Conservation (phyloP, 2,888 invertebrate genomes). For the Graphium colonna region DNA sequence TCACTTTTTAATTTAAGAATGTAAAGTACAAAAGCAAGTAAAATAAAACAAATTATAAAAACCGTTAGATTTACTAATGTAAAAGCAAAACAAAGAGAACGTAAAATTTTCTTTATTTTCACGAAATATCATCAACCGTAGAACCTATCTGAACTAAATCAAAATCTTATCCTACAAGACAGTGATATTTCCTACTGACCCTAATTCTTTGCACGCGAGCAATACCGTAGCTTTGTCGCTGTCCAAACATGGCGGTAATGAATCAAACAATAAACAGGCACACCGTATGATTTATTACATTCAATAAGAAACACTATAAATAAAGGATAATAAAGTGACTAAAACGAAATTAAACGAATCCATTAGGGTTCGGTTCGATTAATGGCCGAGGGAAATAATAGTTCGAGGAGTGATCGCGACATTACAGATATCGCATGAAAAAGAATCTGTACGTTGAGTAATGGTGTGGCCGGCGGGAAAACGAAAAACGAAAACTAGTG, state of each 20-base stretch:
- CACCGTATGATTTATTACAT: conserved; percentile 13
- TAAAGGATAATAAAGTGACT: conserved; percentile 18
- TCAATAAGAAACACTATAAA: conserved; percentile 13
- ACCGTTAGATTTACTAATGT: too few relatives aligned
- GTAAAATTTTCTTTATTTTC: neutral
- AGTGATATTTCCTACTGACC: neutral
- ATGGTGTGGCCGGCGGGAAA: conserved; percentile 32
- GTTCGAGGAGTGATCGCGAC: conserved; percentile 47
- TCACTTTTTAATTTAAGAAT: too few relatives aligned
- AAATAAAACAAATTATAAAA: too few relatives aligned
- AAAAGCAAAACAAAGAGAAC: neutral
- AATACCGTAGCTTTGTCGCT: neutral
- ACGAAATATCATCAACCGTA: too few relatives aligned
- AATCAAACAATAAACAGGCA: conserved; percentile 11
- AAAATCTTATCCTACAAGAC: neutral
- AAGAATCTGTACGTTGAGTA: conserved; percentile 53
- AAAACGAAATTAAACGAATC: conserved; percentile 22
- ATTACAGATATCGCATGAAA: conserved; percentile 53
- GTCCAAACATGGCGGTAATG: conserved; percentile 11
- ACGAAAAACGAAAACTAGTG: conserved; percentile 18
- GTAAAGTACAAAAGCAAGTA: too few relatives aligned
- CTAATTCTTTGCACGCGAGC: neutral
- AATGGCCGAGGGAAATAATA: conserved; percentile 35
- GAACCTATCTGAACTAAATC: neutral
- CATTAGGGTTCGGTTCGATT: conserved; percentile 21